phyloP scores from a whole-genome alignment of 2,888 invertebrate species.

The Lasioglossum calceatum region DNA sequence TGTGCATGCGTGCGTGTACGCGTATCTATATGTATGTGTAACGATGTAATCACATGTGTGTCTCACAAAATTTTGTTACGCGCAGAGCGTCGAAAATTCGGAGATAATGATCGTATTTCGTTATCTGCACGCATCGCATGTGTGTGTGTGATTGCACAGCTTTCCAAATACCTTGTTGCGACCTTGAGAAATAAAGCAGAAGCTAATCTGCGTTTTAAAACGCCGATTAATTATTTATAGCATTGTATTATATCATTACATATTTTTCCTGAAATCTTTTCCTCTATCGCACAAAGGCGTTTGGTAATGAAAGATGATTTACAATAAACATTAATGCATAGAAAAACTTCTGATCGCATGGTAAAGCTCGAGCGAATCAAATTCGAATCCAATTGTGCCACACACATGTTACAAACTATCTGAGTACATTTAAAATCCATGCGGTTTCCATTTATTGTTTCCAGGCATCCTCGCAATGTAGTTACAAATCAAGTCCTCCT shows the following conservation, averaged over 20 bases:
- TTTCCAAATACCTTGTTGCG: constrained; percentile 75
- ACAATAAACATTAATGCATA: neutral
- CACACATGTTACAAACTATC: neutral
- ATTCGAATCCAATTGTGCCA: neutral
- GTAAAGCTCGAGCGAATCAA: neutral
- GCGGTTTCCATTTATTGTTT: constrained; percentile 68
- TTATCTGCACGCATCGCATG: constrained; percentile 64
- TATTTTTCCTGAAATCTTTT: constrained; percentile 12
- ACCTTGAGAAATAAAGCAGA: constrained; percentile 72
- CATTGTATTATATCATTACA: constrained; percentile 25
- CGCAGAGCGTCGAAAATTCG: constrained; percentile 51
- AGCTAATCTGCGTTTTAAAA: constrained; percentile 54
- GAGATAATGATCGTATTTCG: constrained; percentile 58
- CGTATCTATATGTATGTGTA: neutral
- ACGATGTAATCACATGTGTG: constrained; percentile 27
- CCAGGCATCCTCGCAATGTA: constrained; percentile 87
- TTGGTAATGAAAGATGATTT: neutral
- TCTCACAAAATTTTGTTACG: constrained; percentile 40
- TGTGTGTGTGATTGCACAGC: constrained; percentile 76
- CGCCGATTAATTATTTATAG: constrained; percentile 26
- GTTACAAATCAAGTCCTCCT: constrained; percentile 88
- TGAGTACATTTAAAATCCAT: constrained; percentile 14
- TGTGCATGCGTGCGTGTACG: constrained; percentile 40
- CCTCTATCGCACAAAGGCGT: neutral
- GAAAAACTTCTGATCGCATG: neutral